phyloP scores from a whole-genome alignment of 2,888 invertebrate genomes.

The Brenthis daphne region DNA sequence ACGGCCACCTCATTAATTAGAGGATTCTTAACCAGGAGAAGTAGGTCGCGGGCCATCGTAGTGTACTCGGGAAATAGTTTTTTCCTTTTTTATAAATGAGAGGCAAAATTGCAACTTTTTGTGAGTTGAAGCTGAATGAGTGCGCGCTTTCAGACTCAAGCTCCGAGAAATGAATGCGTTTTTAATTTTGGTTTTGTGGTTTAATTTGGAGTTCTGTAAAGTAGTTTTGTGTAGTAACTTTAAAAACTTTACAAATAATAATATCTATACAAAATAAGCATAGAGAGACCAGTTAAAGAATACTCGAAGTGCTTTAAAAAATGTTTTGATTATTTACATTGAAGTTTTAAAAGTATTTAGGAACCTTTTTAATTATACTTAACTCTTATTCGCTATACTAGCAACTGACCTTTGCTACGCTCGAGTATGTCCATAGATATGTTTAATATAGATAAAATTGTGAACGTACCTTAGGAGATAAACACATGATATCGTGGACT shows the following conservation, averaged over 20 bases:
- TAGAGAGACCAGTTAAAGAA: background rate
- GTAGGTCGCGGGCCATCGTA: conserved; percentile 37
- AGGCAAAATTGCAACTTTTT: conserved; percentile 29
- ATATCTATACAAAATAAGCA: background rate
- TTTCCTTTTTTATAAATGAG: conserved; percentile 30
- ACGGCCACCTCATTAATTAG: conserved; percentile 40
- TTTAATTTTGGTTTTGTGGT: conserved; percentile 20
- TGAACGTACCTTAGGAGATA: too few relatives aligned
- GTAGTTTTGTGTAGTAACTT: conserved; percentile 3
- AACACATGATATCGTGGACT: too few relatives aligned
- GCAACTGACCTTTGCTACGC: too few relatives aligned
- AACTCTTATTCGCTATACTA: too few relatives aligned
- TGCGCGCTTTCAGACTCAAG: conserved; percentile 34
- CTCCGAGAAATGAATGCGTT: conserved; percentile 25
- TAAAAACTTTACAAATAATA: background rate
- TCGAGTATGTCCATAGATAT: too few relatives aligned
- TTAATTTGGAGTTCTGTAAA: conserved; percentile 17
- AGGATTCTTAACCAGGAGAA: conserved; percentile 35
- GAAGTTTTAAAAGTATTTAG: too few relatives aligned
- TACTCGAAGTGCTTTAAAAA: too few relatives aligned
- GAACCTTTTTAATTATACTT: too few relatives aligned
- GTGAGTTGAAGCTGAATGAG: conserved; percentile 28
- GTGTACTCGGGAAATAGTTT: conserved; percentile 34
- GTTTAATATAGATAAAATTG: too few relatives aligned
- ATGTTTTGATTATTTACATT: too few relatives aligned